Evolutionary conservation across 2,797 vertebrate species (phyloP), one percentile per base, ranked within the genome.

Genomic region (Takifugu ocellatus): DNA sequence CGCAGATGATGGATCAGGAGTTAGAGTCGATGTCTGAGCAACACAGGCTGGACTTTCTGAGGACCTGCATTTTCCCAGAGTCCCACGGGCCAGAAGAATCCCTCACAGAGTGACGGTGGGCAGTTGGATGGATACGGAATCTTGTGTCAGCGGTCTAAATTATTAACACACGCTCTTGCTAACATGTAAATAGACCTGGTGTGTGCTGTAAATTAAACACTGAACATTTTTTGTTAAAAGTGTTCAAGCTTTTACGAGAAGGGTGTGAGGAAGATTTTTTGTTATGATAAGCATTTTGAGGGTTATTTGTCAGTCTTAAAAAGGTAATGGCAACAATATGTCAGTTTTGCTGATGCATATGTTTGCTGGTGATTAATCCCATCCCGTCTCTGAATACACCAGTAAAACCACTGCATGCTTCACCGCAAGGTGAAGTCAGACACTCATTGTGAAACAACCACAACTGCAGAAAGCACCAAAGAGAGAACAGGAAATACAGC

Each of bases 1-100:
- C 46, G 47, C 64, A 99, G 97, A 75, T 96, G 25, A 76, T 64
- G 0, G 79, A 87, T 54, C 84, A 83, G 50, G 84, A 91, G 68
- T 84, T 97, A 72, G 74, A 80, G 47, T 81, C 74, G 45, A 68
- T 87, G 61, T 77, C 84, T 10, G 78, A 87, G 25, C 74, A 90
- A 16, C 56, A 89, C 25, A 88, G 81, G 25, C 33, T 69, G 0
- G 53, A 88, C 6, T 68, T 90, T 66, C 77, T 99, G 49, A 92
- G 83, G 76, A 63, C 2, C 21, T 80, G 57, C 57, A 87, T 97
- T 54, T 94, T 90, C 70, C 66, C 86, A 15, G 39, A 74, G 57
- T 56, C 61, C 17, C 60, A 48, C 25, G 12, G 17, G 39, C 49
- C 59, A 5, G 54, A 75, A 44, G 5, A 46, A 39, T 14, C 36